These are phyloP conservation scores for Kryphioiulus occultus DNA, from an alignment of 2,888 invertebrate species.

Conservation along the genomic window DNA sequence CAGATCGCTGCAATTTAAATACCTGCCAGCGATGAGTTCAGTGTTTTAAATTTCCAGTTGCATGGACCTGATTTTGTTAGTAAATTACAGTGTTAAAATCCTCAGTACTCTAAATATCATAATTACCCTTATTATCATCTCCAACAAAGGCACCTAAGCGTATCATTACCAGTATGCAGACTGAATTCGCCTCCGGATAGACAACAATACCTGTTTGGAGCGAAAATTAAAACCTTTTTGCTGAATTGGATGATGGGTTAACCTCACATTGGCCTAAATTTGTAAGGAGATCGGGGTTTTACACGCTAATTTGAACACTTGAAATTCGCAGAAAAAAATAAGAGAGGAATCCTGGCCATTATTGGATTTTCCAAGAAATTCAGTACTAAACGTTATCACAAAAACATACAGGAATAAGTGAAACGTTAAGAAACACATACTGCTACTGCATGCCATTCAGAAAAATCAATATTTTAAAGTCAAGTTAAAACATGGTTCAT, in stretches of 20 bases:
- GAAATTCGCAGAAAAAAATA: too few species aligned
- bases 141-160: slow-evolving; percentile 24
- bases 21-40: background rate
- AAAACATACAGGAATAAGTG: too few species aligned
- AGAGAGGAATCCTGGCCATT: too few species aligned
- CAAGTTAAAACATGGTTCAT: too few species aligned
- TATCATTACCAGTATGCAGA: slow-evolving; percentile 27
- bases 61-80: background rate
- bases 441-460: too few species aligned
- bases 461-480: too few species aligned
- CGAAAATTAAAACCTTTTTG: slow-evolving; percentile 27
- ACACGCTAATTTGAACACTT: background rate
- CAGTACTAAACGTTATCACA: too few species aligned
- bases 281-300: background rate
- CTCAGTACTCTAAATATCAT: slow-evolving; percentile 30
- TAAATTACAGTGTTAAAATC: slow-evolving; percentile 18
- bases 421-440: too few species aligned
- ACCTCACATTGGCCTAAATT: background rate
- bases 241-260: background rate
- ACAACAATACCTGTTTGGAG: slow-evolving; percentile 1
- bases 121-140: slow-evolving; percentile 14
- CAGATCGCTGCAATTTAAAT: background rate
- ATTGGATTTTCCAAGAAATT: too few species aligned
- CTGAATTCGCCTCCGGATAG: slow-evolving; percentile 13
- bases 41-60: background rate